phyloP scores from a whole-genome alignment of 2,888 invertebrate species.

The Drosophila formosana region DNA sequence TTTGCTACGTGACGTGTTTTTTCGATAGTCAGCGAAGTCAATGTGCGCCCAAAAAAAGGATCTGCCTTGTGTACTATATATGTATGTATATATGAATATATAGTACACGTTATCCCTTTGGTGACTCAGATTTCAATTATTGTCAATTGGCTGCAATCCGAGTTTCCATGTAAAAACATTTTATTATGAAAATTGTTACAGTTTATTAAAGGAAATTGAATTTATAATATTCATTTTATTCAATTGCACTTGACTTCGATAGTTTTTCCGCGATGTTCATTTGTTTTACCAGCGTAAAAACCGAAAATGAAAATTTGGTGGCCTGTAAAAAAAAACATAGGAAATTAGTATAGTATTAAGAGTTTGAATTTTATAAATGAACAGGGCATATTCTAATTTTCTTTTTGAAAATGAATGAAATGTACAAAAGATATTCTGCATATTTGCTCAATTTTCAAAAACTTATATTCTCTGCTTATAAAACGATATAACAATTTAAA shows the following conservation, averaged over 20 bases:
- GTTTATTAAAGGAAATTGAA: not conserved
- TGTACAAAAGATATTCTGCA: too few species aligned
- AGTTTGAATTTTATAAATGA: too few species aligned
- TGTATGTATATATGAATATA: conserved; percentile 8
- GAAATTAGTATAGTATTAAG: not conserved
- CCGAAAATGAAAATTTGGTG: conserved; percentile 77
- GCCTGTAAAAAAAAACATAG: conserved; percentile 57
- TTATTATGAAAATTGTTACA: not conserved
- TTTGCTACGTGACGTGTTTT: conserved; percentile 75
- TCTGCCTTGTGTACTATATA: conserved; percentile 27
- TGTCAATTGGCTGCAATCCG: conserved; percentile 74
- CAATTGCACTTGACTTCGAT: conserved; percentile 17
- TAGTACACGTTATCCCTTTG: conserved; percentile 30
- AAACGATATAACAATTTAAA: not conserved
- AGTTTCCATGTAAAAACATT: conserved; percentile 20
- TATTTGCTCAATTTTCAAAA: too few species aligned
- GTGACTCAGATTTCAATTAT: conserved; percentile 71
- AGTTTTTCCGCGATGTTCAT: conserved; percentile 74
- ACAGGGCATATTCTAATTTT: too few species aligned
- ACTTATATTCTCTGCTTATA: not conserved
- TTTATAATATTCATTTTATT: not conserved
- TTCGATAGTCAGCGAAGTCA: conserved; percentile 63
- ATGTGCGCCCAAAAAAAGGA: conserved; percentile 51
- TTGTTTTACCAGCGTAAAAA: conserved; percentile 77
- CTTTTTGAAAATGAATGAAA: too few species aligned